Conservation (phyloP, 2,888 invertebrate species). For the Diplazon laetatorius region DNA sequence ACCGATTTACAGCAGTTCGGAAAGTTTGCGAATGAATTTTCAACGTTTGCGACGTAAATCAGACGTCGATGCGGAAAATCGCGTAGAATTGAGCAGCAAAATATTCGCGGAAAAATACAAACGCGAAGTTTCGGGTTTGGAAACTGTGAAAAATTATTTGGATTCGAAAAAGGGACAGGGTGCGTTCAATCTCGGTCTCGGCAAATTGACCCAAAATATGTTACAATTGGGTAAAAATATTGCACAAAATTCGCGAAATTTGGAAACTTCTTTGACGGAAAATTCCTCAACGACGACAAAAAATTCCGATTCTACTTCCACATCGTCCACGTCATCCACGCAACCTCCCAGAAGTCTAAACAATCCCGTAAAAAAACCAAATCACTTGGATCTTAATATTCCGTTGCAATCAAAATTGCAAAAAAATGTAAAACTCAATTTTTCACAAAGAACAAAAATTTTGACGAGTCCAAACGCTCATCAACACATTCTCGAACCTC, state of each 20-base stretch:
- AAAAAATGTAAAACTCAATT: constrained; percentile 66
- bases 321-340: constrained; percentile 33
- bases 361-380: constrained; percentile 74
- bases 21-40: constrained; percentile 76
- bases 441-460: constrained; percentile 67
- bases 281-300: constrained; percentile 68
- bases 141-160: constrained; percentile 79
- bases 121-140: constrained; percentile 77
- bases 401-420: constrained; percentile 68
- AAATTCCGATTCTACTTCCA: constrained; percentile 65
- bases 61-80: constrained; percentile 76
- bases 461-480: constrained; percentile 71
- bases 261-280: constrained; percentile 63
- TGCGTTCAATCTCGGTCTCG: constrained; percentile 76
- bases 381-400: constrained; percentile 74
- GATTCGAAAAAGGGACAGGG: constrained; percentile 79
- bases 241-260: constrained; percentile 75
- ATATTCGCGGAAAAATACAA: constrained; percentile 79
- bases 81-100: constrained; percentile 75
- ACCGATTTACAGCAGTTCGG: constrained; percentile 77
- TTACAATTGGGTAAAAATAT: constrained; percentile 79
- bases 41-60: constrained; percentile 77
- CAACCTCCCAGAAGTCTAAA: constrained; percentile 55
- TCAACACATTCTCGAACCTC: constrained; percentile 78
- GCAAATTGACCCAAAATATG: constrained; percentile 80